Base-by-base conservation (phyloP, 2,888 invertebrate species). In the Dromius quadrimaculatus region DNA sequence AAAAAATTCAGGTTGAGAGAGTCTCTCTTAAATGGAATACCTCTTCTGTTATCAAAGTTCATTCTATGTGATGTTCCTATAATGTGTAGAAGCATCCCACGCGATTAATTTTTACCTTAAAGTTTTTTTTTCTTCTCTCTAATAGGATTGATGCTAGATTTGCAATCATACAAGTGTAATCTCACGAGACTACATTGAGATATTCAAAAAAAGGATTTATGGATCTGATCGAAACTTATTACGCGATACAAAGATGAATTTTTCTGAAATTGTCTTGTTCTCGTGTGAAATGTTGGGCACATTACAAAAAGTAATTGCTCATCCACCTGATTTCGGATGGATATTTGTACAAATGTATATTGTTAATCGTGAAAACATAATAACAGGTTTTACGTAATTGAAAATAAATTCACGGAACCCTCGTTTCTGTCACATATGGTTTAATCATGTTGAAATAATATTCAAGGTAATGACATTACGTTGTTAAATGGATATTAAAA, bases 401-500 rank as follows among this genome's bases (percentile, higher is more conserved):
- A 54, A 54, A 54, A 54, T 54, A 54, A 28, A 54, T 54, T 1
- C 32, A 28, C 28, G 50, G 50, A 23, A 54, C 50, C 28, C 15
- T 28, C 28, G 50, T 23, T 8, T 13, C 50, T 54, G 50, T 28
- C 50, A 54, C 59, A 38, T 59, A 59, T 59, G 59, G 36, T 59
- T 59, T 59, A 38, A 38, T 38, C 59, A 59, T 28, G 20, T 59
- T 34, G 34, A 59, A 59, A 59, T 36, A 59, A 59, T 36, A 36
- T 59, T 36, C n/a, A 59, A 38, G 38, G 28, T 59, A 59, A 59
- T 59, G 20, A 59, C 36, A 59, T 59, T 59, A 59, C 36, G 38
- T 13, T 59, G 59, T 59, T 59, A 59, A 59, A 59, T 59, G 59
- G 20, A 59, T 59, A 59, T 59, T 59, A 59, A 59, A 59, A 28